Base-by-base conservation (phyloP, 2,888 invertebrate species). In the Euspilapteryx auroguttella region DNA sequence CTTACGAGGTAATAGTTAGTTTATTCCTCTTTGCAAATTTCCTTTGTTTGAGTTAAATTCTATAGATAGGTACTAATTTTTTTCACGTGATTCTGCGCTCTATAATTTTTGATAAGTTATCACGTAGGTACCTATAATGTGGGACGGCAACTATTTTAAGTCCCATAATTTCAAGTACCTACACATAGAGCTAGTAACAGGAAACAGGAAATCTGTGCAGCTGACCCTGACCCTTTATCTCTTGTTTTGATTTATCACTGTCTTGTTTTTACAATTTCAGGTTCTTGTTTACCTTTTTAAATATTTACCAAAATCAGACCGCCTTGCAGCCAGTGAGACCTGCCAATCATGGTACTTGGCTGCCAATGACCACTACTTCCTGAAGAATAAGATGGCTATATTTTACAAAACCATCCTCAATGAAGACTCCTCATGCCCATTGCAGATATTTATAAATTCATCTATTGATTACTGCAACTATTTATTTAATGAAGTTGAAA, bases 331-430 rank as follows among this genome's bases (percentile, higher is more conserved):
- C 21, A 80, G 84, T 37, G 68, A 82, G 38, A 83, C 85, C 13
- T 85, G 83, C 47, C 73, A 56, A 11, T 61, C 77, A 0, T 88
- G 87, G 86, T 81, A 83, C 36, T 75, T 80, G 34, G 87, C 86
- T 9, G 79, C 84, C 4, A 78, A 82, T 41, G 81, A 85, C 42
- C 71, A 79, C 35, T 77, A 79, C 34, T 78, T 80, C 39, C 51
- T 77, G 32, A 78, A 79, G 42, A 63, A 61, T 30, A 77, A 81
- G 52, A 55, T 71, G 15, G 62, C 79, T 25, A 49, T 77, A 21
- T 65, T 79, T 32, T 69, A 61, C 33, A 75, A 68, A 48, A 47
- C 69, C 33, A 42, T 52, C 29, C 44, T 73, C 12, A 62, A 59
- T 40, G 68, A 77, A 38, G 69, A 69, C 32, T 43, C 49, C 8